phyloP scores from a whole-genome alignment of 2,888 invertebrate genomes.

The Oconnorella tubifera region DNA sequence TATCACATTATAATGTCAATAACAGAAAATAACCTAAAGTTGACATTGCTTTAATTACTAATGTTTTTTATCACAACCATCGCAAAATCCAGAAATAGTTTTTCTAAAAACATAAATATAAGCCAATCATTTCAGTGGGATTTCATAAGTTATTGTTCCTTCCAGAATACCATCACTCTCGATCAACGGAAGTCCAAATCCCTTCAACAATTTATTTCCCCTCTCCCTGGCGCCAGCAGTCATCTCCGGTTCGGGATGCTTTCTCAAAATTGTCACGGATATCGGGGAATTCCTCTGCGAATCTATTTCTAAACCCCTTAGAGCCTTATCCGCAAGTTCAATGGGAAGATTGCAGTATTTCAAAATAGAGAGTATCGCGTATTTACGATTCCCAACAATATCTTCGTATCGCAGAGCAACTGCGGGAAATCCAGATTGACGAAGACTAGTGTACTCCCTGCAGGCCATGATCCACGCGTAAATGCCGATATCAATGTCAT shows the following conservation, averaged over 20 bases:
- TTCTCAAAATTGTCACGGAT: not conserved
- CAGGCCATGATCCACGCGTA: conserved; percentile 2
- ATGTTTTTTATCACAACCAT: too few relatives aligned
- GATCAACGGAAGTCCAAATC: not conserved
- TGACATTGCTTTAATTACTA: too few relatives aligned
- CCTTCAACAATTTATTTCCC: not conserved
- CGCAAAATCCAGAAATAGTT: too few relatives aligned
- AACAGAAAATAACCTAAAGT: too few relatives aligned
- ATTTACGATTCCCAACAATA: conserved; percentile 3
- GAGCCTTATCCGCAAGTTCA: not conserved
- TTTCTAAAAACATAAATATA: too few relatives aligned
- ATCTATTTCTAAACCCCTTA: conserved; percentile 12
- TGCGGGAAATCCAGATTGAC: not conserved
- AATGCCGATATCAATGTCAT: not conserved
- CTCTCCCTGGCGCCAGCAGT: not conserved
- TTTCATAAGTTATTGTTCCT: not conserved
- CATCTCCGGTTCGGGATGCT: conserved; percentile 8
- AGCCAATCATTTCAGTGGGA: too few relatives aligned
- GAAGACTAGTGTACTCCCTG: conserved; percentile 4
- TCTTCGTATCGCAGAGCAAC: conserved; percentile 15
- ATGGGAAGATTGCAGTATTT: conserved; percentile 7
- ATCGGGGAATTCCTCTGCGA: conserved; percentile 8
- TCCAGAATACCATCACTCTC: not conserved
- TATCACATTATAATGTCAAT: too few relatives aligned
- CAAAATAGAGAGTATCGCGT: not conserved